phyloP scores from a whole-genome alignment of 2,797 vertebrate genomes.

The Muscicapa striata region DNA sequence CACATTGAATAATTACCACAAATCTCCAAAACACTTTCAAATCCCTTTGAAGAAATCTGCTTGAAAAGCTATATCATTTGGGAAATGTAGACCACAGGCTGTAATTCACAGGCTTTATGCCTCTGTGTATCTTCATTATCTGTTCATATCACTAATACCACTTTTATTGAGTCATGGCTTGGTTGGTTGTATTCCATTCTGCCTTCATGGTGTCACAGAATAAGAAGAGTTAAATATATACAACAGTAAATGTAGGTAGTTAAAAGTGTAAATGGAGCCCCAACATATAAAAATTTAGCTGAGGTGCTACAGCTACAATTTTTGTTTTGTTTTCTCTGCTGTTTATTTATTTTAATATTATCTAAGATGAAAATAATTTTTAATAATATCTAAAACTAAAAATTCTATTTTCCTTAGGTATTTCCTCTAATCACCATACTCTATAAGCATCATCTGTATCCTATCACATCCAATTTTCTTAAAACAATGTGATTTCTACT shows the following conservation, averaged over 20 bases:
- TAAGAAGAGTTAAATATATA: not conserved
- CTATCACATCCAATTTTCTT: not conserved
- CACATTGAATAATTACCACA: accelerated
- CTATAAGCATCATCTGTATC: not conserved
- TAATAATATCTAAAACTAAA: not conserved
- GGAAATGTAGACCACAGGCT: not conserved
- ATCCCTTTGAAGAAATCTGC: not conserved
- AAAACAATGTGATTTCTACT: not conserved
- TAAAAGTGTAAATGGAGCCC: not conserved
- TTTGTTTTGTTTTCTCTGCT: not conserved
- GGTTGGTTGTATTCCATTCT: not conserved
- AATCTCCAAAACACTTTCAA: not conserved
- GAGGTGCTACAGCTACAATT: not conserved
- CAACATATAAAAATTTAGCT: not conserved
- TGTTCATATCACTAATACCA: not conserved
- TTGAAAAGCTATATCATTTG: not conserved
- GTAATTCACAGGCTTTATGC: not conserved
- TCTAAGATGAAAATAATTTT: too few species aligned
- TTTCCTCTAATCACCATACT: not conserved
- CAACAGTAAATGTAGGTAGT: not conserved
- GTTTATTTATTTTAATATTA: not conserved
- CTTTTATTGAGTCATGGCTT: accelerated
- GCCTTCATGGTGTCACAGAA: not conserved
- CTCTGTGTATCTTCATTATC: not conserved
- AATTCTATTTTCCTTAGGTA: not conserved